A percentile compares a stretch with the other conserved stretches of the same genome.
Evolutionary conservation across 2,113 vertebrate species (phyloP).

Genomic region (Onychorhynchus coronatus): DNA sequence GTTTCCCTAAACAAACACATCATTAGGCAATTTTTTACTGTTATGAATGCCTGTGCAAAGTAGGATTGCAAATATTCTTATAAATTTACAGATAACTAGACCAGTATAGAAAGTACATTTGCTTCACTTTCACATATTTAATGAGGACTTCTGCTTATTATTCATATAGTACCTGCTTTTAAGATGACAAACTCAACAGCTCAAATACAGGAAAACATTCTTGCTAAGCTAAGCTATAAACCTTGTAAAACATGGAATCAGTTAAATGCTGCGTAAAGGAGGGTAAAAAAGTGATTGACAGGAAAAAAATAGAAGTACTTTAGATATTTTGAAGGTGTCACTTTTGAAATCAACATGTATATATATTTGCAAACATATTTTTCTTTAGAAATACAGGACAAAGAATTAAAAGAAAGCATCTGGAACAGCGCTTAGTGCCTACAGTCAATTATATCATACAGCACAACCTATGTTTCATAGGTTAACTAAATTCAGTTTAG

Average conservation of each 20-base stretch:
- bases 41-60: neutral
- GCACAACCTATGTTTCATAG: neutral
- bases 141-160: neutral
- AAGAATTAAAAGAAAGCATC: neutral
- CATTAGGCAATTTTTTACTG: neutral
- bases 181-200: neutral
- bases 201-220: neutral
- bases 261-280: neutral
- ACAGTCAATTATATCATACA: neutral
- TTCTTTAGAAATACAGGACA: neutral
- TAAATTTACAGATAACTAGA: neutral
- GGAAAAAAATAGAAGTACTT: neutral
- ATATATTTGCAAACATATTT: neutral
- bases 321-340: neutral
- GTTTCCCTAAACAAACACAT: neutral
- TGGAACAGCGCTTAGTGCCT: neutral
- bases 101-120: neutral
- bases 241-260: neutral
- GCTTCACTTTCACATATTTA: neutral
- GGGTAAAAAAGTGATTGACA: neutral
- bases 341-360: neutral
- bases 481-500: neutral
- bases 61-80: neutral
- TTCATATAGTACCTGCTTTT: neutral
- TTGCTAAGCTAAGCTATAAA: neutral